A percentile compares a stretch with the other conserved stretches of the same genome.
phyloP scores from a whole-genome alignment of 2,113 vertebrate species.

The Cyphomyrus discorhynchus region DNA sequence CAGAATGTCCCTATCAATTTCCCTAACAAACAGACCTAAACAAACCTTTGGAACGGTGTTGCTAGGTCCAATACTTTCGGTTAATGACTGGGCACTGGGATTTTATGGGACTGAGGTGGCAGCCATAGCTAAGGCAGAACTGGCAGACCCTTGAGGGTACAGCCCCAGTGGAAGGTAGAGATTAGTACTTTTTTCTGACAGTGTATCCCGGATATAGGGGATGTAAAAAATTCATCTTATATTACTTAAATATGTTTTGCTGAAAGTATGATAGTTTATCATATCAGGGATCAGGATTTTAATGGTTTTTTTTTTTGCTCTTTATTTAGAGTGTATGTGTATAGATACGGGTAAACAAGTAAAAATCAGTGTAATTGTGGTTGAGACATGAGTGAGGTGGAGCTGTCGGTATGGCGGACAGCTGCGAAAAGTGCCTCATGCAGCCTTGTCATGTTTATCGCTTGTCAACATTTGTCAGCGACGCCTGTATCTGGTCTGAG shows the following conservation, averaged over 20 bases:
- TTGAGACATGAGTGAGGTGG: not conserved
- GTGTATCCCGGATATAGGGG: not conserved
- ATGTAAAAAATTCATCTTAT: not conserved
- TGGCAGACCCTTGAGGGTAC: not conserved
- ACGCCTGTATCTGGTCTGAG: not conserved
- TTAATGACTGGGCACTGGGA: not conserved
- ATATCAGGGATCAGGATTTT: not conserved
- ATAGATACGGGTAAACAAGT: not conserved
- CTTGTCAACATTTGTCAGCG: not conserved
- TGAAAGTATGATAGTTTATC: not conserved
- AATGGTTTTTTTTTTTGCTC: not conserved
- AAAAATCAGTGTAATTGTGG: not conserved
- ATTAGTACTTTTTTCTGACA: not conserved
- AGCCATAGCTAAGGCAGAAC: not conserved
- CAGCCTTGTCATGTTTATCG: not conserved
- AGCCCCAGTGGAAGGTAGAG: not conserved
- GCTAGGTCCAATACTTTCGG: not conserved
- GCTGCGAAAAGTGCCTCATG: not conserved
- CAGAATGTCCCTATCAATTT: not conserved
- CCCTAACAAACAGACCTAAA: not conserved
- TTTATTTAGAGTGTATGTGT: not conserved
- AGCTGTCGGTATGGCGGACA: not conserved
- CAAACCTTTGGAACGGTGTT: not conserved
- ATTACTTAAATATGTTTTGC: not conserved
- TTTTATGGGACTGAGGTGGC: not conserved